phyloP scores from a whole-genome alignment of 1,140 invertebrate genomes.

The Aphidius gifuensis region DNA sequence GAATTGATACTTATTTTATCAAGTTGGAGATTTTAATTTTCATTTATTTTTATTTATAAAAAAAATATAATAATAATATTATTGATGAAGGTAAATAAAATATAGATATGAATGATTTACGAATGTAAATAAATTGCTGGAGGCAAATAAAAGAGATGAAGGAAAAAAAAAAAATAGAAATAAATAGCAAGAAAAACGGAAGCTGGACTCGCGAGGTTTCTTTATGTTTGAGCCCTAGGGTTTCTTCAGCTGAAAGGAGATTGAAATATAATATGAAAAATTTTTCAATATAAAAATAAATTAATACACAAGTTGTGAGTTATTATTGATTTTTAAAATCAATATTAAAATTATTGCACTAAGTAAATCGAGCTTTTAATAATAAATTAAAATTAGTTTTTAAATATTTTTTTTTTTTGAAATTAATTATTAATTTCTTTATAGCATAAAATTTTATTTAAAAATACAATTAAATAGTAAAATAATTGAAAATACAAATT shows the following conservation, averaged over 20 bases:
- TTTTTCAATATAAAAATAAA: not conserved
- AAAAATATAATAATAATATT: not conserved
- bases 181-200: slow-evolving; percentile 14
- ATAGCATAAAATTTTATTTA: too few relatives aligned
- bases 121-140: not conserved
- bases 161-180: not conserved
- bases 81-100: not conserved
- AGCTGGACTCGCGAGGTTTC: slow-evolving; percentile 14
- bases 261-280: slow-evolving; percentile 9
- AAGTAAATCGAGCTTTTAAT: too few relatives aligned
- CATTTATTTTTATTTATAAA: too few relatives aligned
- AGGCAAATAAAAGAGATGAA: not conserved
- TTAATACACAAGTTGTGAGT: too few relatives aligned
- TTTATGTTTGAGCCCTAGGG: slow-evolving; percentile 9
- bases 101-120: not conserved
- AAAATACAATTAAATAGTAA: too few relatives aligned
- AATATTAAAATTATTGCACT: not conserved
- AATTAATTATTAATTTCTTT: too few relatives aligned
- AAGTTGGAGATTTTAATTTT: too few relatives aligned
- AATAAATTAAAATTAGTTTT: not conserved
- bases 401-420: not conserved
- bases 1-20: too few relatives aligned
- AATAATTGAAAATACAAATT: too few relatives aligned
- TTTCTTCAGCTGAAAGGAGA: slow-evolving; percentile 4
- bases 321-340: not conserved